A percentile compares a stretch with the other conserved stretches of the same genome.
These are phyloP conservation scores for Syritta pipiens DNA, from an alignment of 2,888 invertebrate genomes.

Conservation along the genomic window DNA sequence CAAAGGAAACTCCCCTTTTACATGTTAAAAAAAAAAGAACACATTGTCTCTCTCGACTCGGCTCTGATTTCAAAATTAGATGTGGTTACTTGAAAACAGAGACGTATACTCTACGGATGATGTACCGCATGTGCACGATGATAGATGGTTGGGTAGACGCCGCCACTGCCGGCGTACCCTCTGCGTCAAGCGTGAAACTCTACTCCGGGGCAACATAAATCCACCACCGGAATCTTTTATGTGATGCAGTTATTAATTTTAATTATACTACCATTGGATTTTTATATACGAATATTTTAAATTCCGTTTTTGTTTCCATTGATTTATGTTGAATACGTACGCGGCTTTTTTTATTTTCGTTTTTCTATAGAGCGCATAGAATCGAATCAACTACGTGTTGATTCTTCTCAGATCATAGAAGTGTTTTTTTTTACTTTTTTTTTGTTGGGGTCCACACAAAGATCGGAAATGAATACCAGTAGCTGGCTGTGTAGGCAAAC, in stretches of 20 bases:
- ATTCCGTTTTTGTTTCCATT: constrained; percentile 3
- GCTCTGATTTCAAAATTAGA: constrained; percentile 67
- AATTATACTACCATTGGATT: constrained; percentile 55
- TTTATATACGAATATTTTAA: constrained; percentile 17
- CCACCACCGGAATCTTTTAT: constrained; percentile 58
- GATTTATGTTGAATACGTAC: background rate
- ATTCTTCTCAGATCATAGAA: too few species aligned
- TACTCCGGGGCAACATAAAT: constrained; percentile 61
- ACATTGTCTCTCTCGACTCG: constrained; percentile 48
- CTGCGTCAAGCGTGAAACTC: constrained; percentile 63
- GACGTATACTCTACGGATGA: constrained; percentile 54
- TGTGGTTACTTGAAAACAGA: constrained; percentile 66
- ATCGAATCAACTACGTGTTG: too few species aligned
- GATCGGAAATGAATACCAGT: too few species aligned
- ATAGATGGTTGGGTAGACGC: constrained; percentile 62
- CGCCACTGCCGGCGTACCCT: constrained; percentile 41
- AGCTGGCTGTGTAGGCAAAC: constrained; percentile 24
- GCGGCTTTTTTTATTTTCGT: too few species aligned
- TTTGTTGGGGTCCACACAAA: too few species aligned
- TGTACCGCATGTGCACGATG: constrained; percentile 64
- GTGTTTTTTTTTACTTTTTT: too few species aligned
- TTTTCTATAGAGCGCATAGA: too few species aligned
- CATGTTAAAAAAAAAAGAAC: too few species aligned
- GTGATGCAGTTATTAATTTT: constrained; percentile 64
- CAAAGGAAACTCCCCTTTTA: constrained; percentile 20